phyloP scores from a whole-genome alignment of 1,140 invertebrate species.

The Atta texana region DNA sequence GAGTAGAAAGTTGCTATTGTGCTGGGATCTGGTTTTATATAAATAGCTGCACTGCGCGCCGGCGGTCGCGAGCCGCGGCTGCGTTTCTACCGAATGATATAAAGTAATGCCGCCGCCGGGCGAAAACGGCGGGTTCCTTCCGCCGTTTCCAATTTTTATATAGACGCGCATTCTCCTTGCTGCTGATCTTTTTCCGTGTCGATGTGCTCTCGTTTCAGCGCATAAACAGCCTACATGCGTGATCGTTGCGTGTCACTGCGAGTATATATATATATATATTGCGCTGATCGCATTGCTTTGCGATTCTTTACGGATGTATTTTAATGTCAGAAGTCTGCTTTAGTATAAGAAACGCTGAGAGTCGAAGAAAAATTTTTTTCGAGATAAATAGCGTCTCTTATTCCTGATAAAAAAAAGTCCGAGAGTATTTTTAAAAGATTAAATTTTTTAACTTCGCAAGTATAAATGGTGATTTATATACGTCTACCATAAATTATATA shows the following conservation, averaged over 20 bases:
- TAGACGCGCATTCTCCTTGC: background rate
- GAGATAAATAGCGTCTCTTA: background rate
- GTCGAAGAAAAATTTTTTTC: background rate
- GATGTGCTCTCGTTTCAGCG: slow-evolving; percentile 5
- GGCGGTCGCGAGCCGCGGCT: slow-evolving; percentile 38
- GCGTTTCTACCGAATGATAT: slow-evolving; percentile 72
- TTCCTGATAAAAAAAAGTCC: background rate
- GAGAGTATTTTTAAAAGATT: background rate
- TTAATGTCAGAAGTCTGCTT: background rate
- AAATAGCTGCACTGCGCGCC: slow-evolving; percentile 77
- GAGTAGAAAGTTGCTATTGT: slow-evolving; percentile 83
- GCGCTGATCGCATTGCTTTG: background rate
- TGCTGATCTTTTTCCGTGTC: background rate
- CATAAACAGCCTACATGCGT: background rate
- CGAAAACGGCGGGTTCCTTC: background rate
- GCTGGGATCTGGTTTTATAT: slow-evolving; percentile 81
- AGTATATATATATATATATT: background rate
- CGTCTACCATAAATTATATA: background rate
- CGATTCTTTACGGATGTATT: background rate
- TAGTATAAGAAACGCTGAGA: background rate
- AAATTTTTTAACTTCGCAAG: too few relatives aligned
- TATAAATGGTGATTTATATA: background rate
- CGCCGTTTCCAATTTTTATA: slow-evolving; percentile 22
- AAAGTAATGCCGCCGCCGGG: slow-evolving; percentile 47
- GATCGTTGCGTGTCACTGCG: slow-evolving; percentile 1